phyloP scores from a whole-genome alignment of 2,888 invertebrate genomes.

The Nomada ferruginata region DNA sequence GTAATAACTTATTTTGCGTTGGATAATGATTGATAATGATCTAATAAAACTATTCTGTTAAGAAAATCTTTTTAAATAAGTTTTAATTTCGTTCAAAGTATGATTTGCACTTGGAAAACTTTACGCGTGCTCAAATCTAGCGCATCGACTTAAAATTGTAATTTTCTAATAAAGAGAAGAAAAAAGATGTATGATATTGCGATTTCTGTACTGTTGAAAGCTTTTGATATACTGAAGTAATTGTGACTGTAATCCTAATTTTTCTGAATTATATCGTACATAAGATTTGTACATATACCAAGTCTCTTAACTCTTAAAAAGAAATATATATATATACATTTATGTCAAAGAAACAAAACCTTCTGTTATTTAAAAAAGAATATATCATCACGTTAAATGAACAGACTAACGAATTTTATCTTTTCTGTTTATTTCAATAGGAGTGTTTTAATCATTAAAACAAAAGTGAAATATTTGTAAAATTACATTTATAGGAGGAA shows the following conservation, averaged over 20 bases:
- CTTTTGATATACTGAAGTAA: slow-evolving; percentile 51
- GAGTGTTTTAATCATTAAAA: slow-evolving; percentile 35
- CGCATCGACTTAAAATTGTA: slow-evolving; percentile 7
- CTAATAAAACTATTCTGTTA: slow-evolving; percentile 62
- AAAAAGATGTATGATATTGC: slow-evolving; percentile 28
- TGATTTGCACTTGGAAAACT: slow-evolving; percentile 26
- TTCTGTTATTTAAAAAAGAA: slow-evolving; percentile 25
- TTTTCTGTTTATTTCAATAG: slow-evolving; percentile 54
- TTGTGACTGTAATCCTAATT: slow-evolving; percentile 46
- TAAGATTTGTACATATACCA: slow-evolving; percentile 53
- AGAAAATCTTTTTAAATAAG: slow-evolving; percentile 50
- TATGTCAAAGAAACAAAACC: slow-evolving; percentile 14
- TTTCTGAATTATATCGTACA: slow-evolving; percentile 32
- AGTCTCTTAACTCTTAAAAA: slow-evolving; percentile 37
- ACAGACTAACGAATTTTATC: slow-evolving; percentile 32
- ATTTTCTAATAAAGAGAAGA: slow-evolving; percentile 34
- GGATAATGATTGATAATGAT: slow-evolving; percentile 64
- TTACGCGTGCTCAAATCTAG: neutral
- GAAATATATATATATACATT: slow-evolving; percentile 26
- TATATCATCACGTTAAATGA: slow-evolving; percentile 45
- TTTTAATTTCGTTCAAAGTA: slow-evolving; percentile 50
- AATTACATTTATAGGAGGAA: slow-evolving; percentile 63
- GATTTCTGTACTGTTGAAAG: slow-evolving; percentile 40
- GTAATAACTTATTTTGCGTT: slow-evolving; percentile 79
- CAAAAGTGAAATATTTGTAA: slow-evolving; percentile 56